Evolutionary conservation across 1,140 invertebrate genomes (phyloP).

Genomic region (Hylaeus volcanicus): DNA sequence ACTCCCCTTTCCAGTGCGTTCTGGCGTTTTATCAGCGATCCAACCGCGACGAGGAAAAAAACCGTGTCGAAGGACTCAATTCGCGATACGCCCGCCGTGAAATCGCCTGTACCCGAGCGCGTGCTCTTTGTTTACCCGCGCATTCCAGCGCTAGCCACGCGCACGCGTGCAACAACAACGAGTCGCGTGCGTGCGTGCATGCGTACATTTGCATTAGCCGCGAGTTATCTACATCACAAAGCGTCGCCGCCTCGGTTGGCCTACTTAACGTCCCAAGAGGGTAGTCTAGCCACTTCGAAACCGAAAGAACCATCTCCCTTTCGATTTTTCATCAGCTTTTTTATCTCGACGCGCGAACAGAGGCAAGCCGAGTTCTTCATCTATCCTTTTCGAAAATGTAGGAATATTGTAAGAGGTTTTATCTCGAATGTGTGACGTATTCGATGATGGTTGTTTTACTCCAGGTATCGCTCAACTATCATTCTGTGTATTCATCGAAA

Average conservation of each 20-base stretch:
- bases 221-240: constrained; percentile 69
- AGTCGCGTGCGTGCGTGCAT: constrained; percentile 5
- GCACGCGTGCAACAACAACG: constrained; percentile 14
- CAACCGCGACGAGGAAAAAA: background rate
- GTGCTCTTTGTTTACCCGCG: constrained; percentile 67
- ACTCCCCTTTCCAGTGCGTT: background rate
- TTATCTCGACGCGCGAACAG: too few relatives aligned
- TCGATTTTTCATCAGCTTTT: too few relatives aligned
- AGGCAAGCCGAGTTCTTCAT: too few relatives aligned
- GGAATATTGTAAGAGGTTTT: too few relatives aligned
- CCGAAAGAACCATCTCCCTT: too few relatives aligned
- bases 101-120: constrained; percentile 20
- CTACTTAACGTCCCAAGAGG: constrained; percentile 64
- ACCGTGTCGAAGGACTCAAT: background rate
- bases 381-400: too few relatives aligned
- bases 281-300: constrained; percentile 14
- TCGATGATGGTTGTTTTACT: too few relatives aligned
- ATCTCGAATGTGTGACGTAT: too few relatives aligned
- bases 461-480: too few relatives aligned
- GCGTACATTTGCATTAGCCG: constrained; percentile 41
- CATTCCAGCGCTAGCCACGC: constrained; percentile 53
- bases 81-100: background rate
- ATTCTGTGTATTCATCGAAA: too few relatives aligned
- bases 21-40: background rate
- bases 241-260: constrained; percentile 62